phyloP scores from a whole-genome alignment of 2,797 vertebrate genomes.

The Alouatta caraya region DNA sequence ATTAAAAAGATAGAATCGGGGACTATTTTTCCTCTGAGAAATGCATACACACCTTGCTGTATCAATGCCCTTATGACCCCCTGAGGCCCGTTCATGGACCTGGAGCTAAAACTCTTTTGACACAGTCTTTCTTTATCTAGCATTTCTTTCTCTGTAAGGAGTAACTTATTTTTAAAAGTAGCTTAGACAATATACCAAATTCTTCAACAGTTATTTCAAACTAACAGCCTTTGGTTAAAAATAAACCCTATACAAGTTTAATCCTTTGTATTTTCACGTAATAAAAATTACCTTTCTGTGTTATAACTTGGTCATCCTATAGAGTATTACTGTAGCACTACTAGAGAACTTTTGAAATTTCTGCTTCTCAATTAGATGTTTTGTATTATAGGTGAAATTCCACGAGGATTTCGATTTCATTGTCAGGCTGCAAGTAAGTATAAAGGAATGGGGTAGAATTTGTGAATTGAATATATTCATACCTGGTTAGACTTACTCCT shows the following conservation, averaged over 20 bases:
- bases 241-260: background rate
- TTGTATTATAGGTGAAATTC: conserved; percentile 83
- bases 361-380: background rate
- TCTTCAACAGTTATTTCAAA: background rate
- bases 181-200: background rate
- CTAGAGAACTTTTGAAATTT: background rate
- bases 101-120: background rate
- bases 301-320: background rate
- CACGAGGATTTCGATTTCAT: conserved; percentile 87
- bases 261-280: background rate
- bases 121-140: background rate
- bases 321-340: background rate
- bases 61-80: background rate
- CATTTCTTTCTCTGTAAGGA: background rate
- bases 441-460: background rate
- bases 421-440: conserved; percentile 87
- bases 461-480: background rate
- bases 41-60: background rate
- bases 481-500: background rate
- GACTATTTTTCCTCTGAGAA: background rate
- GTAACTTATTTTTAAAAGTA: conserved; percentile 28
- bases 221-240: background rate
- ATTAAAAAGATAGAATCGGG: background rate
- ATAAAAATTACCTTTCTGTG: background rate
- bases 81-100: background rate